Percentiles rank a stretch among this genome's conserved stretches.
phyloP scores from a whole-genome alignment of 2,113 vertebrate species.

The Anarhynchus alexandrinus region DNA sequence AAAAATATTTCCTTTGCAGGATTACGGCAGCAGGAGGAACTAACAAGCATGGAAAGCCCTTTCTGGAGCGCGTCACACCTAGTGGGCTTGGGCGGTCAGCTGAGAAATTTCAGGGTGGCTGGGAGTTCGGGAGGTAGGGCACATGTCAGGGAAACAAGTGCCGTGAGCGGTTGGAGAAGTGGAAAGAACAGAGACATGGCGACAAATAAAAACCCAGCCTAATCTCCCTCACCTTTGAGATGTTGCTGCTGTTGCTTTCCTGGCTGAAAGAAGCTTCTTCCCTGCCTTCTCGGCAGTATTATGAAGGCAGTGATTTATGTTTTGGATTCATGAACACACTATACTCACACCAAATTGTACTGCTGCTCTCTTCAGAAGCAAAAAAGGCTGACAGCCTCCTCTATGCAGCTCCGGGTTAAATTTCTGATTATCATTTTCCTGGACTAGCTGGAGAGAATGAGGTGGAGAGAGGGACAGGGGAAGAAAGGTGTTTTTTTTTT shows the following conservation, averaged over 20 bases:
- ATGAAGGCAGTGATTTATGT: not conserved
- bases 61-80: slow-evolving; percentile 17
- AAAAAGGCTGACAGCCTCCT: not conserved
- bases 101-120: slow-evolving; percentile 51
- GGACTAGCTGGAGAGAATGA: not conserved
- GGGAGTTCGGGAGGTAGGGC: not conserved
- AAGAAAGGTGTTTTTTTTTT: not conserved
- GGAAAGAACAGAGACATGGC: not conserved
- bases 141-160: not conserved
- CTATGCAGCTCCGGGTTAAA: not conserved
- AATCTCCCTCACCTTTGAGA: not conserved
- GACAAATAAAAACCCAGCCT: not conserved
- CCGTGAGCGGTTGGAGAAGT: fast-evolving
- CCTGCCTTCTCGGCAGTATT: not conserved
- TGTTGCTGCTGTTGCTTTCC: not conserved
- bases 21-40: slow-evolving; percentile 39
- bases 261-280: not conserved
- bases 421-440: slow-evolving; percentile 6
- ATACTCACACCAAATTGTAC: not conserved
- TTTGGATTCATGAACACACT: not conserved
- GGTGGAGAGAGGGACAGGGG: not conserved
- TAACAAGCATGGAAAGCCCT: slow-evolving; percentile 57
- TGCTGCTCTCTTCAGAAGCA: not conserved
- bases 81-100: not conserved
- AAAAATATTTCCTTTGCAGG: slow-evolving; percentile 68